Percentiles rank a stretch among this genome's conserved stretches.
These are phyloP conservation scores for Phacellophora camtschatica DNA, from an alignment of 30 jellyfish, hydroid and myxozoan genomes.

Conservation along the genomic window DNA sequence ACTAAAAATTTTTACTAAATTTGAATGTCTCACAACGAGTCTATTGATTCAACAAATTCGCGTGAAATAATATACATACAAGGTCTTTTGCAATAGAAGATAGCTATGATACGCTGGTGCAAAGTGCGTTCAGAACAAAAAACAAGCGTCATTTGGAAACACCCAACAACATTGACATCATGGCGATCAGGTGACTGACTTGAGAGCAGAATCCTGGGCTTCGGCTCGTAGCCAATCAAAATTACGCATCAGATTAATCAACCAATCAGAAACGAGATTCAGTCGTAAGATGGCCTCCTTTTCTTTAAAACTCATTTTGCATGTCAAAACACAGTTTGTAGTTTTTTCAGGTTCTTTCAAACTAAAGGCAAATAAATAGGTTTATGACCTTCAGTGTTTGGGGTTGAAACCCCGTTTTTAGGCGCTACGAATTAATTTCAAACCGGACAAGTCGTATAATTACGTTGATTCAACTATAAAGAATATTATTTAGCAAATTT, in stretches of 20 bases:
- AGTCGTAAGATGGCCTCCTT: background rate
- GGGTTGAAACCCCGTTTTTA: background rate
- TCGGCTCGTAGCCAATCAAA: background rate
- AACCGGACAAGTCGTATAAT: background rate
- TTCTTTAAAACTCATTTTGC: background rate
- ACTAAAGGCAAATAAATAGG: background rate
- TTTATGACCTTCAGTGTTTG: background rate
- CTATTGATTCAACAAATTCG: too few species aligned
- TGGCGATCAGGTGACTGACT: slow-evolving; percentile 33
- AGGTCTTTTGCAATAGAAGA: too few species aligned
- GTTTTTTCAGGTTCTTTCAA: slow-evolving; percentile 7
- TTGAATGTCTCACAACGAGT: too few species aligned
- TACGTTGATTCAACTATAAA: background rate
- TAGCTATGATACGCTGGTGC: background rate
- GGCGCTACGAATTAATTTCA: background rate
- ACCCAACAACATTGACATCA: background rate
- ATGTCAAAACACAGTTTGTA: background rate
- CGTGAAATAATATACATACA: too few species aligned
- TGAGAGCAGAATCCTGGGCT: too few species aligned
- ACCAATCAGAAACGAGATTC: slow-evolving; percentile 7
- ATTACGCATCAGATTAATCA: background rate
- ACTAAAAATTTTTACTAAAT: too few species aligned
- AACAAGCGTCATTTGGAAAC: too few species aligned
- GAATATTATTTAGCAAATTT: too few species aligned
- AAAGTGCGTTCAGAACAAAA: background rate